These are phyloP conservation scores for Megalonaias nervosa DNA, from an alignment of 1,140 invertebrate species.

Conservation along the genomic window DNA sequence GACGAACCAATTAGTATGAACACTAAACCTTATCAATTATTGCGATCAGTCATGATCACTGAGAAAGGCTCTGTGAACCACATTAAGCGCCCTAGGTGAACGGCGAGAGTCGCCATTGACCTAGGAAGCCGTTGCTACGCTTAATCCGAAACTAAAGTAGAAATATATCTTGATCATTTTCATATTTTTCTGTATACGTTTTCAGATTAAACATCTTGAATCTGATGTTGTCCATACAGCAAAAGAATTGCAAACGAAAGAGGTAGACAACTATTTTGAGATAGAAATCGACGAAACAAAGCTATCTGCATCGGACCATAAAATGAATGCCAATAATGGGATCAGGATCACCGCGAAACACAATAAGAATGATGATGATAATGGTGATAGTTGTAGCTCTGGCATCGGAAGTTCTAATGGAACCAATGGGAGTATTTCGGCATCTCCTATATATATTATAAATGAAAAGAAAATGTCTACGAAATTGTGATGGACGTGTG, in stretches of 20 bases:
- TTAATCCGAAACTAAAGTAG: too few species aligned
- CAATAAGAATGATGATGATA: too few species aligned
- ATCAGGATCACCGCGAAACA: too few species aligned
- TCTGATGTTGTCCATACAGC: conserved; percentile 19
- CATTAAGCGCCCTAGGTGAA: too few species aligned
- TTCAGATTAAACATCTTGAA: conserved; percentile 12
- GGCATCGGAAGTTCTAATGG: too few species aligned
- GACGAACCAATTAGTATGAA: neutral
- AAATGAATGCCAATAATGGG: too few species aligned
- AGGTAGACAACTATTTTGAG: conserved; percentile 20
- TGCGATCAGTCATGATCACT: neutral
- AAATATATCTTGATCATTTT: neutral
- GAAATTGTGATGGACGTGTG: too few species aligned
- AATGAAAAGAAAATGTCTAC: too few species aligned
- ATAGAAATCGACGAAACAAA: conserved; percentile 8
- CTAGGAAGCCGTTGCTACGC: too few species aligned
- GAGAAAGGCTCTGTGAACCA: neutral
- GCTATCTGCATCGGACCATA: neutral
- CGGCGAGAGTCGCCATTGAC: neutral
- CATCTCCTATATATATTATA: too few species aligned
- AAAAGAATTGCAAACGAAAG: conserved; percentile 7
- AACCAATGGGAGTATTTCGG: too few species aligned
- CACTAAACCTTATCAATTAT: neutral
- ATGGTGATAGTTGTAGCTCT: too few species aligned
- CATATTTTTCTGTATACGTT: neutral